Evolutionary conservation across 2,888 invertebrate genomes (phyloP), one percentile per base, ranked within the genome.

Genomic region (Latrodectus elegans): DNA sequence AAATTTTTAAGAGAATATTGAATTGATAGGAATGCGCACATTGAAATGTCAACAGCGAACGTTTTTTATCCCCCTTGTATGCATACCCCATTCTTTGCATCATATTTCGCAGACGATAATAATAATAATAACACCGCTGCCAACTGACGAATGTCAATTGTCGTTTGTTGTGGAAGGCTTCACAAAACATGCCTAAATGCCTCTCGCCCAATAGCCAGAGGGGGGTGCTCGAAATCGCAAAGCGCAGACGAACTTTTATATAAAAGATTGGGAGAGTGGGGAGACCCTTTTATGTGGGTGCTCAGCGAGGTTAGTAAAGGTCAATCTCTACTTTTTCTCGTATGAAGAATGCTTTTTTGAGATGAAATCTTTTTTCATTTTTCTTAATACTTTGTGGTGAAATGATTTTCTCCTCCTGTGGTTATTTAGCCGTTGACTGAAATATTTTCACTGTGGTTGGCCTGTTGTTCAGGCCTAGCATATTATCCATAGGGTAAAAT

Each of bases 41-140:
- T 38, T 60, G n/a, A 60, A 60, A 60, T 60, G 60, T 60, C 60
- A 60, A 60, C 60, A 60, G 11, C 9, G 60, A 0, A 60, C n/a
- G 12, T 38, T 38, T 38, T 22, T 60, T 60, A 2, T 60, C n/a
- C 11, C 60, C 12, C 60, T 60, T n/a, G 6, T 60, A 15, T 6
- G n/a, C 12, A 60, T 60, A 60, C 60, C 60, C 12, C 60, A 60
- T 60, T 60, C 60, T 60, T 60, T 60, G 60, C 60, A 60, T 60
- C 60, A 60, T 60, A 60, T 60, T 60, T 60, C 60, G 60, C 60
- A 60, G 60, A 60, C 60, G 60, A 60, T 60, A 60, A 60, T 60
- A 60, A 60, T 60, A 60, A 60, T 60, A 60, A 60, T 60, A 60
- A 60, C n/a, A 60, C 60, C 60, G 60, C 60, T 60, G 60, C 60